Conservation (phyloP, 2,797 vertebrate genomes). For the Urocyon cinereoargenteus region DNA sequence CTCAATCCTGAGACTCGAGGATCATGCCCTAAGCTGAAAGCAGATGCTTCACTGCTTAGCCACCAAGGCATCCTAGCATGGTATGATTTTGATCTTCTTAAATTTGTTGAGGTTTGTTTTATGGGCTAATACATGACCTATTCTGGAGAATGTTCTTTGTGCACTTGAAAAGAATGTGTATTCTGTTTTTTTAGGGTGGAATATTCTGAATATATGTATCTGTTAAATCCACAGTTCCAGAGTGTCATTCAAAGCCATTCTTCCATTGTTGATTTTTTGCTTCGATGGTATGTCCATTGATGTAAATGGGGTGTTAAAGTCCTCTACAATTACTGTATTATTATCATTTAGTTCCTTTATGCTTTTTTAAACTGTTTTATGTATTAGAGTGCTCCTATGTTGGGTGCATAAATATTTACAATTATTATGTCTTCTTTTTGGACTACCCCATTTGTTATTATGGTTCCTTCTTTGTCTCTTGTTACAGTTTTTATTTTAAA, state of each 20-base stretch:
- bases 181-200: background rate
- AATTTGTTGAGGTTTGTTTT: background rate
- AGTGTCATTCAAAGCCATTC: background rate
- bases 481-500: background rate
- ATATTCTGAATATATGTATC: background rate
- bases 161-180: background rate
- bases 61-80: background rate
- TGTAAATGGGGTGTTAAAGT: background rate
- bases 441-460: background rate
- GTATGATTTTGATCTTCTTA: background rate
- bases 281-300: background rate
- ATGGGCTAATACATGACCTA: background rate
- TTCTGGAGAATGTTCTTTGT: background rate
- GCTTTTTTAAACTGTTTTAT: background rate
- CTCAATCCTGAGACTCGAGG: too few species aligned
- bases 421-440: background rate
- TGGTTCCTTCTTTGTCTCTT: background rate
- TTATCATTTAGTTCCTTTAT: background rate
- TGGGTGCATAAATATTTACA: background rate
- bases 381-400: background rate
- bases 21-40: too few species aligned
- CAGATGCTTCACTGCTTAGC: too few species aligned
- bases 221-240: background rate
- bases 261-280: background rate
- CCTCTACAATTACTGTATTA: background rate